Base-by-base conservation (phyloP, 2,797 vertebrate genomes). In the Adelosebastes latens region DNA sequence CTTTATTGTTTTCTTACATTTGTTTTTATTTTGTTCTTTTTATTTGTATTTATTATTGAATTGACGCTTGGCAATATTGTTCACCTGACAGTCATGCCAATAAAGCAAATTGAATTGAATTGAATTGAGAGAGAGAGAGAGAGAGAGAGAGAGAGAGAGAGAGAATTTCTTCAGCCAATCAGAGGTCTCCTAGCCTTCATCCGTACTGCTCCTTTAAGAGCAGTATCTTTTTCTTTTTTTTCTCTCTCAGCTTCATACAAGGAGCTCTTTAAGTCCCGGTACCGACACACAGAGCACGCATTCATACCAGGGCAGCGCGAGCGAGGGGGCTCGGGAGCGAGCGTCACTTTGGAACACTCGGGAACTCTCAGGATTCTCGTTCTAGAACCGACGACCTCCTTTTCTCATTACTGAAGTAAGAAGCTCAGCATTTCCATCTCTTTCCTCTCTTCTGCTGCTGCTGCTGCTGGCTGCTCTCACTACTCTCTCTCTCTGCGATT, bases 241-340 rank as follows among this genome's bases (percentile, higher is more conserved):
- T 74, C 85, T 80, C 86, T 82, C 83, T 77, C 79, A 32, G 83
- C 79, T 87, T 87, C 88, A 92, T 93, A 96, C 96, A 96, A 96
- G 93, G 94, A 92, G 93, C 92, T 88, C 95, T 96, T 96, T 96
- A 96, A 96, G 95, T 88, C 92, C 87, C 82, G 88, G 86, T 70
- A 77, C 87, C 24, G 83, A 68, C 89, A 95, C 95, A 96, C 95
- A 96, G 95, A 96, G 96, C 94, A 78, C 88, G 92, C 95, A 96
- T 96, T 96, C 95, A 96, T 96, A 82, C 87, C 62, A 69, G 88
- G 90, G 91, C 92, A 92, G 89, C 83, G 94, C 89, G 90, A 92
- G 81, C 88, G 91, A 93, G 94, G 91, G 92, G 93, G 94, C 94
- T 88, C 92, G 94, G 94, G 91, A 94, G 88, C 90, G 89, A 94